These are phyloP conservation scores for Tetragonula clypearis DNA, from an alignment of 1,140 invertebrate genomes.

Conservation along the genomic window DNA sequence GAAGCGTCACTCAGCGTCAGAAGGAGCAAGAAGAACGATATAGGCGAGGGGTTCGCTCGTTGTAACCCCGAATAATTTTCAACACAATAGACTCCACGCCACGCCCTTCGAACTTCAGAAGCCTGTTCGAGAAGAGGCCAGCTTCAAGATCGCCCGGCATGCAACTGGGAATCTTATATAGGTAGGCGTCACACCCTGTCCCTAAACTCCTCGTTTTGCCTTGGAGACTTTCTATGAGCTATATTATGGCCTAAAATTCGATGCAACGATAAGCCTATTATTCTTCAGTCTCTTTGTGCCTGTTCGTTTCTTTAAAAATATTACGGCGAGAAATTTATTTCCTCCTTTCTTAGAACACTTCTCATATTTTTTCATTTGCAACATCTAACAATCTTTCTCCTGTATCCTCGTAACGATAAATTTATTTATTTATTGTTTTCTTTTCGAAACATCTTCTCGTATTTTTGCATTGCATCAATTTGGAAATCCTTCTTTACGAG, in stretches of 20 bases:
- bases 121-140: constrained; percentile 4
- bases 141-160: constrained; percentile 27
- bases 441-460: too few relatives aligned
- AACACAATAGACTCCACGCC: constrained; percentile 35
- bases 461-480: too few relatives aligned
- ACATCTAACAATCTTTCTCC: neutral
- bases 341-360: neutral
- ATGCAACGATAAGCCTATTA: constrained; percentile 1
- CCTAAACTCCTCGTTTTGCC: constrained; percentile 24
- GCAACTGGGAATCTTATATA: constrained; percentile 1
- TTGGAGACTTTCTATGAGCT: neutral
- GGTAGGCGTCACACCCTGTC: constrained; percentile 45
- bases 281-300: neutral
- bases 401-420: too few relatives aligned
- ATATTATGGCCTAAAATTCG: neutral
- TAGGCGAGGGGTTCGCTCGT: neutral
- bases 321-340: neutral
- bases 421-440: too few relatives aligned
- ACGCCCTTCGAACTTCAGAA: constrained; percentile 36
- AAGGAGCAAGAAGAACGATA: neutral
- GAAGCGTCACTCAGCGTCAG: neutral
- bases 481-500: too few relatives aligned
- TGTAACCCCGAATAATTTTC: constrained; percentile 36
- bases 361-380: neutral
- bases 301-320: too few relatives aligned